Conservation (phyloP, 1,140 invertebrate genomes). For the Halesus radiatus region DNA sequence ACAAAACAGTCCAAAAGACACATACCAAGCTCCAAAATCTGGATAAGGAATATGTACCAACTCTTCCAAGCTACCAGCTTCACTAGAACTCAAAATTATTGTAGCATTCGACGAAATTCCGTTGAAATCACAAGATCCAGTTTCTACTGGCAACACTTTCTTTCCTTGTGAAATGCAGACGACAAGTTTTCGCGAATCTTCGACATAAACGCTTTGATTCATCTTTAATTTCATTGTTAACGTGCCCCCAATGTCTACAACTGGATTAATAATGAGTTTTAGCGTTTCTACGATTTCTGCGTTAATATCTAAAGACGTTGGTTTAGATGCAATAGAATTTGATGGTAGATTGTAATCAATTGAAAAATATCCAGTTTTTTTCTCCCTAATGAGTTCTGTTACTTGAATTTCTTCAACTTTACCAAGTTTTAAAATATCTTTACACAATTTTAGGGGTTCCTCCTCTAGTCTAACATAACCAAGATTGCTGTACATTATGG, state of each 20-base stretch:
- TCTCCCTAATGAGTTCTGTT: conserved; percentile 72
- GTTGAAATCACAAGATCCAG: conserved; percentile 72
- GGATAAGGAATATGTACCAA: conserved; percentile 81
- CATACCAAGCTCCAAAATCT: conserved; percentile 82
- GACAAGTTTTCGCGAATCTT: conserved; percentile 67
- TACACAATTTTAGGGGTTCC: not conserved
- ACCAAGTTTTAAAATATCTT: not conserved
- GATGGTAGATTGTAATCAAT: conserved; percentile 78
- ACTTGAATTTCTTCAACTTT: conserved; percentile 55
- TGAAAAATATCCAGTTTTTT: conserved; percentile 78
- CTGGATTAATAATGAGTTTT: conserved; percentile 75
- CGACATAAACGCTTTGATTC: conserved; percentile 68
- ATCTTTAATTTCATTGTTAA: conserved; percentile 76
- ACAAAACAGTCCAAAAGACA: conserved; percentile 77
- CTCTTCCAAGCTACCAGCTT: conserved; percentile 60
- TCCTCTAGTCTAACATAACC: not conserved
- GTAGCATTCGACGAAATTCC: conserved; percentile 67
- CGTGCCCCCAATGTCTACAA: conserved; percentile 81
- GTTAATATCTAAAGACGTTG: conserved; percentile 76
- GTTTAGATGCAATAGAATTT: conserved; percentile 71
- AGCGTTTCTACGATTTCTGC: conserved; percentile 72
- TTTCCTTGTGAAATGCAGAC: conserved; percentile 74
- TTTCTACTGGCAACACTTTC: conserved; percentile 70
- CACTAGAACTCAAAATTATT: conserved; percentile 72
- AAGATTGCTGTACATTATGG: conserved; percentile 58